A percentile compares a stretch with the other conserved stretches of the same genome.
Conservation (phyloP, 2,113 vertebrate species). For the Ictalurus furcatus region DNA sequence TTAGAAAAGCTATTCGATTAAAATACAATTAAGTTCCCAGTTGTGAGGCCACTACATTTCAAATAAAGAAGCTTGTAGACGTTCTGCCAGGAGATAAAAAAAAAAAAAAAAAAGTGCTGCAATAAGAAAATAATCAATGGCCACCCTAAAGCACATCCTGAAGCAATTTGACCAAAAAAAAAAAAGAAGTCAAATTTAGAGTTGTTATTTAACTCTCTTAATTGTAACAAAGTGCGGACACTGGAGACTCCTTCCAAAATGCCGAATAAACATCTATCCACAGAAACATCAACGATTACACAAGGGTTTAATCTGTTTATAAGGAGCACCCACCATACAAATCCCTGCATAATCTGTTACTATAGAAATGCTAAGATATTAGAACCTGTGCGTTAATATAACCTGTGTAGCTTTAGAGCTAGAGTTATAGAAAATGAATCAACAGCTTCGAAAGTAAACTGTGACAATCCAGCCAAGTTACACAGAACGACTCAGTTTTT, state of each 20-base stretch:
- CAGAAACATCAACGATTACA: not conserved
- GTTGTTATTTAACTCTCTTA: not conserved
- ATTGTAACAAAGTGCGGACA: too few relatives aligned
- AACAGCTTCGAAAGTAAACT: not conserved
- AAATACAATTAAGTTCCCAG: not conserved
- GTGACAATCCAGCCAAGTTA: not conserved
- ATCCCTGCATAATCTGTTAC: not conserved
- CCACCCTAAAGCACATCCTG: not conserved
- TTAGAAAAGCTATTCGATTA: not conserved
- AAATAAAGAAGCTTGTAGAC: not conserved
- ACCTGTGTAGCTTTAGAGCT: not conserved
- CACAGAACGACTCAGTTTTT: constrained; percentile 38
- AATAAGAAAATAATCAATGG: not conserved
- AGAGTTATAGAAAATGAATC: not conserved
- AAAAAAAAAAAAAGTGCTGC: not conserved
- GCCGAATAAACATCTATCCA: not conserved
- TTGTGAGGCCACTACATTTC: too few relatives aligned
- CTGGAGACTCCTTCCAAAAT: too few relatives aligned
- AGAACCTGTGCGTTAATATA: not conserved
- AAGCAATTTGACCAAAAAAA: not conserved
- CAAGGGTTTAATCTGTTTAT: not conserved
- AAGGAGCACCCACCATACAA: not conserved
- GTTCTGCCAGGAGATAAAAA: too few relatives aligned
- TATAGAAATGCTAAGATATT: not conserved
- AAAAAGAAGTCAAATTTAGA: not conserved